phyloP scores from a whole-genome alignment of 2,113 vertebrate genomes.

The Uria aalge region DNA sequence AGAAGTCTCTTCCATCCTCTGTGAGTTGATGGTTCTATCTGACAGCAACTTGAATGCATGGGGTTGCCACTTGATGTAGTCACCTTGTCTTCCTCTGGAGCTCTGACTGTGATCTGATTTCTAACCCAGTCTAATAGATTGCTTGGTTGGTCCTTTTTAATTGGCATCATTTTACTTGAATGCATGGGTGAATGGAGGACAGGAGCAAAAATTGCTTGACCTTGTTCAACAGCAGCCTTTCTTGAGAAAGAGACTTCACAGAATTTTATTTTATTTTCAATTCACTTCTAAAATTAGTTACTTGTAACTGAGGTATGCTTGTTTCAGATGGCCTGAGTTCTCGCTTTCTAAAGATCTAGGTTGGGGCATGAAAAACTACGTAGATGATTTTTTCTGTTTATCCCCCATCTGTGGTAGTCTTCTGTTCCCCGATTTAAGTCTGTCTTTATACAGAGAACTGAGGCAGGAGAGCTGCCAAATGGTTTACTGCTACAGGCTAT shows the following conservation, averaged over 20 bases:
- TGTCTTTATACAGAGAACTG: neutral
- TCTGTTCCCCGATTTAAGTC: neutral
- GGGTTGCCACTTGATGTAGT: rapidly evolving
- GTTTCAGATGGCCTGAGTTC: neutral
- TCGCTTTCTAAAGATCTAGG: neutral
- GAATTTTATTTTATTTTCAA: neutral
- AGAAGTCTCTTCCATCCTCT: neutral
- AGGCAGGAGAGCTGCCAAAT: constrained; percentile 20
- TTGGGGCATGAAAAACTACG: neutral
- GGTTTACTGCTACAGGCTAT: constrained; percentile 27
- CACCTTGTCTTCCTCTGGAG: neutral
- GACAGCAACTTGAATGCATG: neutral
- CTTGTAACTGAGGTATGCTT: neutral
- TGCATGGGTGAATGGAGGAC: neutral
- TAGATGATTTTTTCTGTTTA: neutral
- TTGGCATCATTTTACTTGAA: neutral
- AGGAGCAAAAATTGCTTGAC: neutral
- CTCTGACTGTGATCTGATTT: neutral
- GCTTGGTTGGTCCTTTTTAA: neutral
- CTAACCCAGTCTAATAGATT: neutral
- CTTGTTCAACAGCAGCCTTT: neutral
- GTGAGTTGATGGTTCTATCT: neutral
- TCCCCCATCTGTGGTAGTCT: neutral
- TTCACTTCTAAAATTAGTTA: neutral
- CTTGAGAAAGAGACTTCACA: neutral